Base-by-base conservation (phyloP, 2,888 invertebrate genomes). In the Plebejus melissa region DNA sequence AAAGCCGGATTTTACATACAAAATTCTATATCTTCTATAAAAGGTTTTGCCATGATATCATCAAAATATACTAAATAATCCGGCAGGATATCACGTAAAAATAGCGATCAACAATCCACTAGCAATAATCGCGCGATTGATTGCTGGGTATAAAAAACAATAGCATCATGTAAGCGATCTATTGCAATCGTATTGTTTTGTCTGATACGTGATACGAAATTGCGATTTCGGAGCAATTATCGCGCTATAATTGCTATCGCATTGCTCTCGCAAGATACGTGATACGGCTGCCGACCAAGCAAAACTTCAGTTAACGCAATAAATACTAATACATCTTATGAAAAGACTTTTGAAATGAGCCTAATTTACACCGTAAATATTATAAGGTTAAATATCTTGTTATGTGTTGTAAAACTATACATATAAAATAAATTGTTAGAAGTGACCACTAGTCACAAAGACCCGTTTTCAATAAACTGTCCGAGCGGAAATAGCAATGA, bases 361-460 rank as follows among this genome's bases (percentile, higher is more conserved):
- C 71, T 71, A 71, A 71, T 71, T 71, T 71, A 71, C 46, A 71
- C 41, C 46, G 22, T 71, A 41, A 71, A 22, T 13, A 71, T 46
- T 65, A 65, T 65, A 13, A 9, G 32, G 11, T 36, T 36, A 36
- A 32, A 65, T 36, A 65, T 36, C 65, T 13, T 65, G 11, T 5
- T 32, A 13, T 36, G 32, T 65, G 13, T 32, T 32, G 16, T 36
- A 58, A 58, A 58, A 58, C 57, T 60, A 32, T 32, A 65, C 2
- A 36, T 1, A 65, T 65, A 28, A 60, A 60, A 2, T 60, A 28
- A 65, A 60, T 11, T 60, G 28, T 60, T 60, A 11, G 1, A 65
- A 65, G 65, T 65, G 65, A 65, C 65, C 36, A 65, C 65, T 65
- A 65, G 65, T 65, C 65, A 65, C 65, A 32, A 36, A 65, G 32